A percentile compares a stretch with the other conserved stretches of the same genome.
Evolutionary conservation across 2,797 vertebrate species (phyloP).

Genomic region (Spinibarbus caldwelli): DNA sequence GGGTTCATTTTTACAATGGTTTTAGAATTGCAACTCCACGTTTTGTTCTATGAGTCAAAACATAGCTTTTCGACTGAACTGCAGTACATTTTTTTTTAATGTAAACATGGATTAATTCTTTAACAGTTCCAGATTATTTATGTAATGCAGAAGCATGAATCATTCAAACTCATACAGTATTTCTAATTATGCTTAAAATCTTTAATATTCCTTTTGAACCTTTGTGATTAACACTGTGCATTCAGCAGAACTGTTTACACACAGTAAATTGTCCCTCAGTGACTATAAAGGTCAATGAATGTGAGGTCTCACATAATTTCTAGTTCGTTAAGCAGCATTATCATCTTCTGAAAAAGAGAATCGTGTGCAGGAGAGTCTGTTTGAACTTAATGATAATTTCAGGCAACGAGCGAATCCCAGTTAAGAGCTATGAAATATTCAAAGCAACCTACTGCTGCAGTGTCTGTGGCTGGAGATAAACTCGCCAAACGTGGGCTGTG

Average conservation of each 20-base stretch:
- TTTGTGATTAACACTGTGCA: background rate
- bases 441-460: constrained; percentile 38
- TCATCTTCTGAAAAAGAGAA: background rate
- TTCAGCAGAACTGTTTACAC: background rate
- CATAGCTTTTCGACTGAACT: background rate
- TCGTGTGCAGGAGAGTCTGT: background rate
- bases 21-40: background rate
- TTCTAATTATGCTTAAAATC: background rate
- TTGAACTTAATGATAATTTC: constrained; percentile 22
- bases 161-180: background rate
- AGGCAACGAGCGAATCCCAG: constrained; percentile 20
- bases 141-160: background rate
- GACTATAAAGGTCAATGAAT: constrained; percentile 22
- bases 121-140: background rate
- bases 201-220: constrained; percentile 1
- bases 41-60: background rate
- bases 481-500: constrained; percentile 35
- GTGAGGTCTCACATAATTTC: constrained; percentile 16
- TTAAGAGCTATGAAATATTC: constrained; percentile 56
- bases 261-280: background rate
- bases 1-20: background rate
- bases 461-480: constrained; percentile 57
- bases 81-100: background rate
- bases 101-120: constrained; percentile 13
- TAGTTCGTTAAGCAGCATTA: constrained; percentile 26